Evolutionary conservation across 2,888 invertebrate species (phyloP), one percentile per base, ranked within the genome.

Genomic region (Athripsodes cinereus): DNA sequence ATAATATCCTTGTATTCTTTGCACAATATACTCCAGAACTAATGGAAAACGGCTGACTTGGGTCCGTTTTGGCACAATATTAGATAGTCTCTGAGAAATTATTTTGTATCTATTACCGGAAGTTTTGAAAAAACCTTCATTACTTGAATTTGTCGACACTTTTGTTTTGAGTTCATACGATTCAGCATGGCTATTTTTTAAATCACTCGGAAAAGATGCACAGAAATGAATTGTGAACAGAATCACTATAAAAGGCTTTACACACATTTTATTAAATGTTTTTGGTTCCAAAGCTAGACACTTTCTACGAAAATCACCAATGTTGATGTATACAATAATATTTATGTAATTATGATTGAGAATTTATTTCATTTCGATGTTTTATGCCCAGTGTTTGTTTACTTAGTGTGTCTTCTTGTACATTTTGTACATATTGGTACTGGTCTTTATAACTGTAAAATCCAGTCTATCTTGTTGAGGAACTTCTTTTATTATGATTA

Each of bases 1-100:
- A 73, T 85, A 84, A 65, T 84, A 78, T 0, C 83, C 80, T 71
- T 88, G 88, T 54, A 88, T 80, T 50, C 84, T 79, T 68, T 88
- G 87, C 5, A 87, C 80, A 44, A 88, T 69, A 64, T 81, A 81
- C 68, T 88, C 88, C 62, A 88, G 69, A 52, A 87, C 71, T 1
- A 86, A 84, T 5, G 88, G 87, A 68, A 88, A 84, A 67, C 83
- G 76, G 1, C 80, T 81, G 1, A 77, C 49, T 19, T 19, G 44
- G 2, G 64, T 63, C 13, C 19, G 3, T 40, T 40, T 40, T 5
- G 40, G 13, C 8, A 16, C 3, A 8, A 40, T 8, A 13, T 40
- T 40, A 8, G 11, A 31, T 11, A 31, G 8, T 31, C 11, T 31
- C 11, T 31, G 31, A 31, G 8, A 6, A 11, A 31, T 31, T 8